Conservation (phyloP, 2,888 invertebrate genomes). For the Argyresthia goedartella region DNA sequence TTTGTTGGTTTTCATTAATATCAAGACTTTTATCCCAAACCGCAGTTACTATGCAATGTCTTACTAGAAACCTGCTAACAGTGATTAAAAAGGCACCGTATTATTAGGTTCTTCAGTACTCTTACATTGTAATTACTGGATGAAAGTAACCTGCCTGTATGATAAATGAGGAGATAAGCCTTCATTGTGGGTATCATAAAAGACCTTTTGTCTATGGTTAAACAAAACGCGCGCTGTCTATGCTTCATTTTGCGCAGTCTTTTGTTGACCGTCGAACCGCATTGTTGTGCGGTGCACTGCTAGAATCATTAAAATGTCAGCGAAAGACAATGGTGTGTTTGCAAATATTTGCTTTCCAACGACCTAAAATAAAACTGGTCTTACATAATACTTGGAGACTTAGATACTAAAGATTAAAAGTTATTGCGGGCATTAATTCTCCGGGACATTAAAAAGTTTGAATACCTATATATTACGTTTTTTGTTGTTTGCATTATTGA, state of each 20-base stretch:
- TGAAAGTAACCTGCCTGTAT: constrained; percentile 66
- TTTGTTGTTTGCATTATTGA: not conserved
- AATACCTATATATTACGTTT: not conserved
- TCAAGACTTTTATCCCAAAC: no score
- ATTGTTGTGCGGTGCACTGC: constrained; percentile 47
- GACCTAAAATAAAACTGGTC: constrained; percentile 7
- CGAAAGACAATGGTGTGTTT: constrained; percentile 23
- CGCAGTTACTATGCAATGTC: no score
- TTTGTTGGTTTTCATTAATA: no score
- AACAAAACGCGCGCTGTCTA: constrained; percentile 60
- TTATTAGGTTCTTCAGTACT: constrained; percentile 6
- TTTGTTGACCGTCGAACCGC: constrained; percentile 47
- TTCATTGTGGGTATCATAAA: constrained; percentile 59
- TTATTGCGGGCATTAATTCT: not conserved
- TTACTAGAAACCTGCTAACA: no score
- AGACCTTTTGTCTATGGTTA: constrained; percentile 62
- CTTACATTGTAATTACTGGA: constrained; percentile 63
- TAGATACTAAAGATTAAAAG: not conserved
- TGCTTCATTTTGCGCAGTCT: constrained; percentile 42
- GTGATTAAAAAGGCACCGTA: no score
- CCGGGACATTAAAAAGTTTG: not conserved
- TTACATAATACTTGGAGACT: not conserved
- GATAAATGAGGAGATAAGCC: constrained; percentile 64
- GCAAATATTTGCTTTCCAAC: constrained; percentile 51
- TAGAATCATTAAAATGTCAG: constrained; percentile 54